A percentile compares a stretch with the other conserved stretches of the same genome.
These are phyloP conservation scores for Luehdorfia chinensis DNA, from an alignment of 1,140 invertebrate species.

Conservation along the genomic window DNA sequence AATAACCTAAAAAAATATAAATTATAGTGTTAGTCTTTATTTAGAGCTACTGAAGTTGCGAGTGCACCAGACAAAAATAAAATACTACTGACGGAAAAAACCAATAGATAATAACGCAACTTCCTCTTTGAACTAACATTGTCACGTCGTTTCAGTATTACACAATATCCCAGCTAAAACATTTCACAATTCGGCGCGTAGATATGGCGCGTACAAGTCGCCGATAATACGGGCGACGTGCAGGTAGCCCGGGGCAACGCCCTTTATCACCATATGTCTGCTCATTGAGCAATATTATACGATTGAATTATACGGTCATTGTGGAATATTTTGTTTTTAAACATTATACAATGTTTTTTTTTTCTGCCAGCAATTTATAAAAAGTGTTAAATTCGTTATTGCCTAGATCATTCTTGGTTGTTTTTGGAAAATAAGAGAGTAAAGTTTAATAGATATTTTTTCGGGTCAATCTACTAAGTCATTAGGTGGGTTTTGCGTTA, in stretches of 20 bases:
- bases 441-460: no score
- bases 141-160: slow-evolving; percentile 9
- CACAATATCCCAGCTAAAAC: slow-evolving; percentile 19
- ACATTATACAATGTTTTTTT: no score
- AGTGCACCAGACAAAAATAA: slow-evolving; percentile 3
- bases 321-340: no score
- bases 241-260: slow-evolving; percentile 24
- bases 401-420: no score
- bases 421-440: no score
- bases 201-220: slow-evolving; percentile 24
- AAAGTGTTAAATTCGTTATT: no score
- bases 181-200: slow-evolving; percentile 21
- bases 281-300: slow-evolving; percentile 15
- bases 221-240: slow-evolving; percentile 19
- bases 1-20: no score
- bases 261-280: slow-evolving; percentile 17
- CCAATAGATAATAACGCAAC: not conserved
- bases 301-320: no score
- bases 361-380: no score
- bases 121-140: slow-evolving; percentile 13
- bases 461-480: no score
- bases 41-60: not conserved
- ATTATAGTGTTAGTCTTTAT: no score
- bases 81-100: slow-evolving; percentile 4
- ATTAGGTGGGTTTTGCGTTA: no score